A percentile compares a stretch with the other conserved stretches of the same genome.
Conservation (phyloP, 1,140 invertebrate species). For the Ctenoplectra terminalis region DNA sequence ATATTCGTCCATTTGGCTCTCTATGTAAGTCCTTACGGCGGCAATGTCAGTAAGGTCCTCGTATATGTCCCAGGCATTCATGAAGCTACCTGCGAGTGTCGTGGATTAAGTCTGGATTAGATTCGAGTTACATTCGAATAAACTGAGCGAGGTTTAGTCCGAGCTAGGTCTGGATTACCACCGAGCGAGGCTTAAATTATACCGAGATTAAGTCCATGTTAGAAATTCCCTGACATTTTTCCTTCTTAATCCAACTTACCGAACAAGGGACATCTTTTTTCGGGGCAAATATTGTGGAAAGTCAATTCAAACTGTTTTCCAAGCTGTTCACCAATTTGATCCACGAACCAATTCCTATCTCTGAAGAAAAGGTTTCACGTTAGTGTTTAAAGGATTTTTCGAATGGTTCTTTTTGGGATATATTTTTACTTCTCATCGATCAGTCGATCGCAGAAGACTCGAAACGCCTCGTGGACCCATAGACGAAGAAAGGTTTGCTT, state of each 20-base stretch:
- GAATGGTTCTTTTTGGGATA: conserved; percentile 35
- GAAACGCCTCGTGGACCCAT: conserved; percentile 93
- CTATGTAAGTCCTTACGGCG: conserved; percentile 86
- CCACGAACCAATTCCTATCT: conserved; percentile 90
- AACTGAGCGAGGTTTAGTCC: background rate
- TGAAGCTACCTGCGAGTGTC: conserved; percentile 85
- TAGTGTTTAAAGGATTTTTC: background rate
- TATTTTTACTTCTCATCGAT: conserved; percentile 87
- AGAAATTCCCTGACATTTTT: background rate
- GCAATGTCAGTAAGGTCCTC: conserved; percentile 88
- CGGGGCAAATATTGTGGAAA: conserved; percentile 90
- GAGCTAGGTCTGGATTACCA: background rate
- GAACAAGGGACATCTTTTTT: conserved; percentile 89
- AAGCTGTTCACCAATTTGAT: conserved; percentile 88
- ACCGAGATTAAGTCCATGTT: background rate
- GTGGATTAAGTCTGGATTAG: background rate
- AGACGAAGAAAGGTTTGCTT: conserved; percentile 87
- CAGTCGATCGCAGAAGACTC: conserved; percentile 92
- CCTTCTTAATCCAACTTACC: conserved; percentile 78
- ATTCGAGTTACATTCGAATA: background rate
- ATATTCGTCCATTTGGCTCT: conserved; percentile 89
- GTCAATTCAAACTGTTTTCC: conserved; percentile 90
- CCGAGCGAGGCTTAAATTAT: background rate
- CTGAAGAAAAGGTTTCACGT: conserved; percentile 76
- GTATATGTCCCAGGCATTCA: conserved; percentile 89